Evolutionary conservation across 1,140 invertebrate genomes (phyloP), one percentile per base, ranked within the genome.

Genomic region (Diprion similis): DNA sequence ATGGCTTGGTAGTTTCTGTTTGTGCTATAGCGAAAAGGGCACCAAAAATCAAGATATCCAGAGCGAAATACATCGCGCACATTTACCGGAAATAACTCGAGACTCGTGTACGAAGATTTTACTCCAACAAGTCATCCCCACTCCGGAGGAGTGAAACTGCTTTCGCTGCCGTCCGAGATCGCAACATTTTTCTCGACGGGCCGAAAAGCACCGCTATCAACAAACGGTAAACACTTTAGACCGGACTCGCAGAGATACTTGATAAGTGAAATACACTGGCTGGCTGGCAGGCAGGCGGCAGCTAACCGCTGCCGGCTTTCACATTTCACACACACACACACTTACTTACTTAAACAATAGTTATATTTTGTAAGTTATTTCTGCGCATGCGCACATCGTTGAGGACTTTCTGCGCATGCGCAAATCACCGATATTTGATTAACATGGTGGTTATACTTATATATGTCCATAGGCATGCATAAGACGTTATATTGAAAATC

Each of bases 1-100:
- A 95, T 79, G 91, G 91, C 70, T 83, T 75, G 15, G 83, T 84
- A n/a, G 77, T 66, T 76, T 85, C 80, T 10, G 78, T 76, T 69
- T 75, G 72, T 64, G 77, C 72, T 3, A 76, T 47, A 19, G 71
- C 74, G 11, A 80, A 45, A 10, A 78, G 73, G 13, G 79, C 74
- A 59, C 71, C 75, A 65, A 81, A 70, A 48, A 79, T 10, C 17
- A 82, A 75, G 71, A 79, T 71, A 74, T 76, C 73, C 51, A 74
- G 48, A 66, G 81, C 46, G 78, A 84, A 72, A 66, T 76, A 75
- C 82, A 83, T 83, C 77, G 75, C 78, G 51, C 51, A 59, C n/a
- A 15, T 59, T 59, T 8, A 59, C n/a, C 51, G 51, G 51, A 59
- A 8, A 59, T 59, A 8, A 17, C 51, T 59, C 9, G 4, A 7